These are phyloP conservation scores for Cataglyphis albicans DNA, from an alignment of 2,888 invertebrate species.

Conservation along the genomic window DNA sequence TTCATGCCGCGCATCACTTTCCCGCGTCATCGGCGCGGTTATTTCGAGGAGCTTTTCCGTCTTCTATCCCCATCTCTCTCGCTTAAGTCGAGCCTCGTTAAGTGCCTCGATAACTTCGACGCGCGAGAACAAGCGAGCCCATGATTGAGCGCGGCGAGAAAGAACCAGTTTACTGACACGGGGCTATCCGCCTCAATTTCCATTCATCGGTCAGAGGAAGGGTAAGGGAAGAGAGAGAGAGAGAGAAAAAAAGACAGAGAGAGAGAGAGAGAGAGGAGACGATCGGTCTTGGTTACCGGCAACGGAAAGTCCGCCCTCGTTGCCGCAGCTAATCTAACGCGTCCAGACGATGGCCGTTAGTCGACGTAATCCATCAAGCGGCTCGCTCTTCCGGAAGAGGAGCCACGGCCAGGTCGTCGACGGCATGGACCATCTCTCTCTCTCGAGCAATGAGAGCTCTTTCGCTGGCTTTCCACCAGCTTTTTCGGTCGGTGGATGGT, in stretches of 20 bases:
- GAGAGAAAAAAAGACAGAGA: neutral
- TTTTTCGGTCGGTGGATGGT: constrained; percentile 52
- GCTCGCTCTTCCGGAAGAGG: constrained; percentile 53
- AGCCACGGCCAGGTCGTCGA: constrained; percentile 51
- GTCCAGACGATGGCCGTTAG: constrained; percentile 55
- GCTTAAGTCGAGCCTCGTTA: constrained; percentile 41
- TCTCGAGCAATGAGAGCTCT: constrained; percentile 44
- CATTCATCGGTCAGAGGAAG: constrained; percentile 45
- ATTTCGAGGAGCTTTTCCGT: neutral
- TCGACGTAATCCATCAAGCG: constrained; percentile 55
- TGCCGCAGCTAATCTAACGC: constrained; percentile 54
- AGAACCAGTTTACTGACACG: constrained; percentile 55
- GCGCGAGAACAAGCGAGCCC: constrained; percentile 43
- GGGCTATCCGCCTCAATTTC: constrained; percentile 51
- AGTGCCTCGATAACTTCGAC: constrained; percentile 46
- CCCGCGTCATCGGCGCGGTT: neutral
- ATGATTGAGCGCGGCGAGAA: constrained; percentile 53
- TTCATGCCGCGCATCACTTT: neutral
- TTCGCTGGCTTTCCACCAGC: constrained; percentile 44
- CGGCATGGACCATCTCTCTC: constrained; percentile 39
- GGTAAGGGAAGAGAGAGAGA: neutral
- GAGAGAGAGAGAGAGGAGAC: constrained; percentile 11
- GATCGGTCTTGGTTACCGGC: constrained; percentile 52
- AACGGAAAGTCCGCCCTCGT: constrained; percentile 53
- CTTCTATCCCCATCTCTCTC: constrained; percentile 13